phyloP scores from a whole-genome alignment of 35 echinoderm and acorn worm species.

The Anneissia japonica region DNA sequence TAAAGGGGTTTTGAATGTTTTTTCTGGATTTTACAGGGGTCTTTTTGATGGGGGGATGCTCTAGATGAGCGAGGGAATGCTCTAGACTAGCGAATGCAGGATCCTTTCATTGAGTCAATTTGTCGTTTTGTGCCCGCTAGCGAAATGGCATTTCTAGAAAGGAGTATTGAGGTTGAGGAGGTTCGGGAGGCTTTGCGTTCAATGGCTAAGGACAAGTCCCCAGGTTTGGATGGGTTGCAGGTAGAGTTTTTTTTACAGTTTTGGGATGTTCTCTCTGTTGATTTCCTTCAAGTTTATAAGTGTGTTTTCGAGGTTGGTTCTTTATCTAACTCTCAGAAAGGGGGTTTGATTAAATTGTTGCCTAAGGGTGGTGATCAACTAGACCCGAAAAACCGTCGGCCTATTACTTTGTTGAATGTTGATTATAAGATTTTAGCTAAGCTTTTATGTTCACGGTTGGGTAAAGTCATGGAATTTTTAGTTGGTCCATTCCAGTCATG shows the following conservation, averaged over 20 bases:
- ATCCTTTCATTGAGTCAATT: too few species aligned
- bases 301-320: background rate
- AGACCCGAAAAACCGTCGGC: slow-evolving; percentile 37
- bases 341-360: slow-evolving; percentile 18
- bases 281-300: slow-evolving; percentile 22
- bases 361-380: slow-evolving; percentile 12
- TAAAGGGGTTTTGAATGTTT: too few species aligned
- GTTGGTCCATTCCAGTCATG: slow-evolving; percentile 18
- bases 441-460: background rate
- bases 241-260: slow-evolving; percentile 19
- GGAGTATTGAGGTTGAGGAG: too few species aligned
- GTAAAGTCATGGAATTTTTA: slow-evolving; percentile 18
- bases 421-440: slow-evolving; percentile 56
- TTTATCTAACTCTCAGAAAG: slow-evolving; percentile 18
- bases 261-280: background rate
- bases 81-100: too few species aligned
- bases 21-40: too few species aligned
- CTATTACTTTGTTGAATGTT: slow-evolving; percentile 46
- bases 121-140: too few species aligned
- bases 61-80: too few species aligned
- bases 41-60: too few species aligned
- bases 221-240: slow-evolving; percentile 11
- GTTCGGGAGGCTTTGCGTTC: background rate
- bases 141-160: too few species aligned
- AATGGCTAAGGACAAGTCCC: background rate